Evolutionary conservation across 2,888 invertebrate genomes (phyloP).

Genomic region (Nowickia ferox): DNA sequence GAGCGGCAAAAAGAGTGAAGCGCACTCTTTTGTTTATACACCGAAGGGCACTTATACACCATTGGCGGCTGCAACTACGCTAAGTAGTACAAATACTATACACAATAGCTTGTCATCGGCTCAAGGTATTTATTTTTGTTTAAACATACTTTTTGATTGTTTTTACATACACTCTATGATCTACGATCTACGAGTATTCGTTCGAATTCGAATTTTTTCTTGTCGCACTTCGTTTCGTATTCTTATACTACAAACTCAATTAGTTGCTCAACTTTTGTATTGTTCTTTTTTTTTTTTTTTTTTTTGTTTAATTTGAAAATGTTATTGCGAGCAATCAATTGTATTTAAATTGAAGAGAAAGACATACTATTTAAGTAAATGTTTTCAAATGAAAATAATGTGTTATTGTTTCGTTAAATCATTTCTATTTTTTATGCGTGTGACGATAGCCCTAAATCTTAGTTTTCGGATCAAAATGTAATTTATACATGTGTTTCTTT

Average conservation of each 20-base stretch:
- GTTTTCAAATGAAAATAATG: neutral
- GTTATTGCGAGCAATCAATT: constrained; percentile 35
- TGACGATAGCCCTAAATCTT: too few relatives aligned
- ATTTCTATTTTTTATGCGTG: neutral
- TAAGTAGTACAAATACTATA: constrained; percentile 77
- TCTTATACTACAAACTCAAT: constrained; percentile 13
- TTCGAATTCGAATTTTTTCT: neutral
- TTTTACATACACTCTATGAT: neutral
- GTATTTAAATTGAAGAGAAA: neutral
- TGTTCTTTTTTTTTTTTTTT: constrained; percentile 26
- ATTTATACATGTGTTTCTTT: too few relatives aligned
- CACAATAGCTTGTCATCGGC: constrained; percentile 77
- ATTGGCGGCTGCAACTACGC: constrained; percentile 81
- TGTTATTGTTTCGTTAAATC: constrained; percentile 50
- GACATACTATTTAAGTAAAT: neutral
- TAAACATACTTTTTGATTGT: constrained; percentile 46
- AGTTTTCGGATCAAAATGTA: too few relatives aligned
- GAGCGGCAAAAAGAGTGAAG: constrained; percentile 93
- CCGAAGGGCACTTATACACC: constrained; percentile 84
- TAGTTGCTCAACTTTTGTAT: constrained; percentile 20
- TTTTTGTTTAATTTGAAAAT: constrained; percentile 23
- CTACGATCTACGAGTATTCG: too few relatives aligned
- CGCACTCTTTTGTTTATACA: constrained; percentile 92
- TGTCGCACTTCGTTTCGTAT: constrained; percentile 8
- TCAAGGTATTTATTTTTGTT: constrained; percentile 82